Base-by-base conservation (phyloP, 2,797 vertebrate species). In the Anabacerthia variegaticeps region DNA sequence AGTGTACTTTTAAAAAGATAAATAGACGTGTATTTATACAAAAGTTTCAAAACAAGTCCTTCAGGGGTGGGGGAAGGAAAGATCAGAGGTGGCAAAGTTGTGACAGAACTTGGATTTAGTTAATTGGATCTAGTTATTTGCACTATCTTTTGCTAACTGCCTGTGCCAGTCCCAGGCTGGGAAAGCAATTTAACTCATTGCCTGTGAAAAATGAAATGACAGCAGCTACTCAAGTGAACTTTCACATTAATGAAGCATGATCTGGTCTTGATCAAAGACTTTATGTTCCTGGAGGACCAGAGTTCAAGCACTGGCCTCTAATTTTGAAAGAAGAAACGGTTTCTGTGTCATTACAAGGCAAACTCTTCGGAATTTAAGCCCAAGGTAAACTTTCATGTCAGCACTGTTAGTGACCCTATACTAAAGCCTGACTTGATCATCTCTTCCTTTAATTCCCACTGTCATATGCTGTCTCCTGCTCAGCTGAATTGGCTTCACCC, bases 171-270 rank as follows among this genome's bases (percentile, higher is more conserved):
- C 36, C 48, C 4, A 5, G 90, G 36, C 74, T 73, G 52, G 62
- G 67, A 92, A 81, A 91, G 59, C 37, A 86, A 88, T 92, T 95
- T 88, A 93, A 76, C 74, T 73, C 94, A 37, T 59, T 93, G 85
- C 85, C 88, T 92, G 94, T 91, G 92, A 86, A 90, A 95, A 95
- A 95, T 92, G 83, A 94, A 92, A 94, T 52, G 88, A 94, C 94
- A 94, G 85, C 88, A 93, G 74, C 67, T 85, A 87, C 88, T 90
- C 0, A 26, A 87, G 59, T 90, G 93, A 92, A 87, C 88, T 79
- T 94, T 94, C 92, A 94, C 90, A 49, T 93, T 79, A 91, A 92
- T 0, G 3, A 90, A 94, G 88, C 74, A 32, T 56, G 77, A 94
- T 95, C 79, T 88, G 73, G 24, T 86, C 90, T 67, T 94, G 93